These are phyloP conservation scores for Drosophila quinaria DNA, from an alignment of 2,888 invertebrate species.

Conservation along the genomic window DNA sequence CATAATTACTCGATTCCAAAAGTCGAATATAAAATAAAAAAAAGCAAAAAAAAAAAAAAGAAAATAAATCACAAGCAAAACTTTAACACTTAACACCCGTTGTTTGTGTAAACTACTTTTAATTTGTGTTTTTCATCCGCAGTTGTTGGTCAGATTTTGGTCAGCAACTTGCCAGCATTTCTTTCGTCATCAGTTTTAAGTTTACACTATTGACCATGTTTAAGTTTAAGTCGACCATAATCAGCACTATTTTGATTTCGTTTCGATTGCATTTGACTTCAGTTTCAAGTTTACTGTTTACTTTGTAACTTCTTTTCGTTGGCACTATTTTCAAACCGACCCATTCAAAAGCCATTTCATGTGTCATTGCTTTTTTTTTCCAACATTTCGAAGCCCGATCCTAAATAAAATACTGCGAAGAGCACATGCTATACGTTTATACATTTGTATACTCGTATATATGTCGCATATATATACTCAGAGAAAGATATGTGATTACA, in stretches of 20 bases:
- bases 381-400: conserved; percentile 83
- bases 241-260: conserved; percentile 54
- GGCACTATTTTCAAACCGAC: conserved; percentile 69
- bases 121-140: conserved; percentile 24
- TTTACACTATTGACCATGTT: conserved; percentile 32
- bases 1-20: conserved; percentile 47
- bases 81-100: conserved; percentile 53
- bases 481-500: neutral
- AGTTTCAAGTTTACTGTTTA: conserved; percentile 26
- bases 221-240: conserved; percentile 41
- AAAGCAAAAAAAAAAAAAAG: conserved; percentile 19
- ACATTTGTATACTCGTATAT: conserved; percentile 46
- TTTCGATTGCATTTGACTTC: conserved; percentile 48
- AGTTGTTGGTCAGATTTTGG: conserved; percentile 31
- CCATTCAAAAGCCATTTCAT: conserved; percentile 85
- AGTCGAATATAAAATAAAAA: conserved; percentile 27
- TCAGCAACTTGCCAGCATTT: conserved; percentile 16
- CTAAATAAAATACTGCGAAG: conserved; percentile 78
- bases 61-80: conserved; percentile 45
- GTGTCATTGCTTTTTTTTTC: conserved; percentile 80
- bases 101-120: conserved; percentile 43
- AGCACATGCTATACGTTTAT: conserved; percentile 65
- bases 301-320: conserved; percentile 22
- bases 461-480: conserved; percentile 26
- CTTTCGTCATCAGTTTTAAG: conserved; percentile 35